Evolutionary conservation across 2,888 invertebrate genomes (phyloP).

Genomic region (Hypolimnas misippus): DNA sequence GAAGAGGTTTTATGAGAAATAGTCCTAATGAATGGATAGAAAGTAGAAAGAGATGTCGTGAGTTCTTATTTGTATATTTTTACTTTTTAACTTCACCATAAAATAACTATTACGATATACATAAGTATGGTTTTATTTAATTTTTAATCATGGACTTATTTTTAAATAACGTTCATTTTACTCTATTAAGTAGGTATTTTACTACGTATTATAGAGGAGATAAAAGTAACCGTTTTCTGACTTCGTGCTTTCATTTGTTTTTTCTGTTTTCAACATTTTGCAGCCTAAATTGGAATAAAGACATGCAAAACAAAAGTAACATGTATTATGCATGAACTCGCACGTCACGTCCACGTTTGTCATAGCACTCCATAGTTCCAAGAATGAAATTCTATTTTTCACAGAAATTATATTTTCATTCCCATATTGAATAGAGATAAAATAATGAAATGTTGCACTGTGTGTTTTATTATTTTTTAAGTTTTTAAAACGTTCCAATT

Average conservation of each 20-base stretch:
- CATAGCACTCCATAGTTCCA: constrained; percentile 37
- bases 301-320: constrained; percentile 37
- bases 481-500: background rate
- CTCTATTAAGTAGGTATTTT: too few relatives aligned
- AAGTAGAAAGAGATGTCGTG: background rate
- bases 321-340: constrained; percentile 36
- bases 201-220: too few relatives aligned
- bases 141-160: too few relatives aligned
- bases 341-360: constrained; percentile 33
- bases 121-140: too few relatives aligned
- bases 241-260: constrained; percentile 12
- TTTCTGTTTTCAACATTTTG: constrained; percentile 26
- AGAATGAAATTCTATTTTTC: constrained; percentile 38
- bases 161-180: too few relatives aligned
- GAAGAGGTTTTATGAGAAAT: constrained; percentile 3
- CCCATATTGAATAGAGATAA: background rate
- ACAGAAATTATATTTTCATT: constrained; percentile 18
- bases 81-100: too few relatives aligned
- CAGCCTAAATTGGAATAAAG: constrained; percentile 35
- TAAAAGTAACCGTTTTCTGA: background rate
- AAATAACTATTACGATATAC: too few relatives aligned
- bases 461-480: background rate
- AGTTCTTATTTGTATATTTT: background rate
- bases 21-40: background rate
- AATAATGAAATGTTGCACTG: background rate